These are phyloP conservation scores for Formica aserva DNA, from an alignment of 2,888 invertebrate genomes.

Conservation along the genomic window DNA sequence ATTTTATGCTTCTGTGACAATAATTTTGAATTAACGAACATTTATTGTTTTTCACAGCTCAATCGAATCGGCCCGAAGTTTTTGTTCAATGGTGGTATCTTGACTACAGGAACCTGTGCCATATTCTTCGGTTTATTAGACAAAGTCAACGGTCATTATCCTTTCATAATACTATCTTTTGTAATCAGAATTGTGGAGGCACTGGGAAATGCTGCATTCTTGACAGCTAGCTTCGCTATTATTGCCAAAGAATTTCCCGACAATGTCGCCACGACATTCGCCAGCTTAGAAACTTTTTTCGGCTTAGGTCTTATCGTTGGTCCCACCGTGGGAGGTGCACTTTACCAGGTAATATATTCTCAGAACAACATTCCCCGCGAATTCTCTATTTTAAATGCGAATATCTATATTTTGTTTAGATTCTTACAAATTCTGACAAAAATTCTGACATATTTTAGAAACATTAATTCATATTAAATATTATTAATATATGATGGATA, in stretches of 20 bases:
- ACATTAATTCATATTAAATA: not conserved
- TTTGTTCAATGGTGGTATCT: conserved; percentile 93
- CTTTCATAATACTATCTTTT: conserved; percentile 93
- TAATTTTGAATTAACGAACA: conserved; percentile 5
- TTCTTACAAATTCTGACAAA: not conserved
- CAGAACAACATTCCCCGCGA: not conserved
- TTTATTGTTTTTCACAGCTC: conserved; percentile 85
- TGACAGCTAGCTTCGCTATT: conserved; percentile 95
- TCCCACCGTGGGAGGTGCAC: conserved; percentile 95
- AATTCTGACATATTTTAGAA: not conserved
- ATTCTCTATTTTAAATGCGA: not conserved
- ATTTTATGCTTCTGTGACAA: not conserved
- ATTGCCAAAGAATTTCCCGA: conserved; percentile 95
- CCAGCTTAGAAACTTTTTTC: conserved; percentile 94
- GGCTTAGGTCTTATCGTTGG: conserved; percentile 95
- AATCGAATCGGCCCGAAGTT: conserved; percentile 92
- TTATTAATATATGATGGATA: not conserved
- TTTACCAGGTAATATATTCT: conserved; percentile 88
- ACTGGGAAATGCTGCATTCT: conserved; percentile 94
- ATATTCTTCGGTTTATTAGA: conserved; percentile 91
- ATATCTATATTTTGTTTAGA: not conserved
- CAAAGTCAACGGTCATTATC: conserved; percentile 89
- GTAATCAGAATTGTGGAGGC: conserved; percentile 93
- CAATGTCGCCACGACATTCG: conserved; percentile 94
- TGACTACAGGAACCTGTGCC: conserved; percentile 93